Evolutionary conservation across 1,140 invertebrate species (phyloP), one percentile per base, ranked within the genome.

Genomic region (Popillia japonica): DNA sequence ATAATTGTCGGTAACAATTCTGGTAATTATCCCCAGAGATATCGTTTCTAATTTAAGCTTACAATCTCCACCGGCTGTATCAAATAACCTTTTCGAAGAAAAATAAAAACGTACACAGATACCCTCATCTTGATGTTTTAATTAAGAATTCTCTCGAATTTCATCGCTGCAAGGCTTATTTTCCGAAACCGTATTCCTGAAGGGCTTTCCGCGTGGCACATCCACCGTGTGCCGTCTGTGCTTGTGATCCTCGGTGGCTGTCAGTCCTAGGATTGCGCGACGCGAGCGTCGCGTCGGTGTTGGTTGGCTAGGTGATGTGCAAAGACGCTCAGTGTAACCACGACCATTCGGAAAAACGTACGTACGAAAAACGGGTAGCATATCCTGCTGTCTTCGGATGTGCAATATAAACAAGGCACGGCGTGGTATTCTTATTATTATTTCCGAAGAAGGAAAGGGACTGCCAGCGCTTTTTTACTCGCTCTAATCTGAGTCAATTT

Each of bases 321-420:
- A 27, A 64, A 64, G 61, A 64, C 61, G 61, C 61, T 64, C 61
- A 64, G 61, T 64, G 61, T 64, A 64, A 64, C 61, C 61, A 64
- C 61, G 61, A 64, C 61, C 61, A 64, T 22, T 11, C 23, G 11
- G 61, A 64, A 64, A 64, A 64, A 22, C 17, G 61, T 64, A 22
- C 61, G 61, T 64, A 14, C 44, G 17, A 27, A 64, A 10, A 9
- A n/a, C 61, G 61, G 61, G 44, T n/a, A 48, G n/a, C n/a, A n/a
- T n/a, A n/a, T 17, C 0, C n/a, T 20, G 61, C 61, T 64, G 10
- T 20, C 61, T 64, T 20, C 61, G 61, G 61, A 27, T 64, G 20
- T 11, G 22, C 61, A 64, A 64, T 64, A 64, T 64, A 22, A 64
- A 64, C 61, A 64, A 64, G 10, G 22, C 9, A 6, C 61, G 61